Percentiles rank a stretch among this genome's conserved stretches.
Evolutionary conservation across 2,113 vertebrate species (phyloP).

Genomic region (Apteryx mantelli): DNA sequence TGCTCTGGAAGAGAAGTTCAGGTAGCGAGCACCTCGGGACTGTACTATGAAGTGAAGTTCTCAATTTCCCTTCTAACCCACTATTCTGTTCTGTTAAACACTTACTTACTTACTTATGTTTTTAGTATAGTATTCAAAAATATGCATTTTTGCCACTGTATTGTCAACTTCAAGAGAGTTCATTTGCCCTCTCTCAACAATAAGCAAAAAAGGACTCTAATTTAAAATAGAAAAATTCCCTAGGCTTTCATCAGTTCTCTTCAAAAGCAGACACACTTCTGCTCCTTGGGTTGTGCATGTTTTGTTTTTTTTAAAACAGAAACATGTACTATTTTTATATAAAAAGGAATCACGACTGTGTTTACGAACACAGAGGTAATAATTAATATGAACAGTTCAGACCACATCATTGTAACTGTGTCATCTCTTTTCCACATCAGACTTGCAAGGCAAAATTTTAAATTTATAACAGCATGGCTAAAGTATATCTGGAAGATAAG

Average conservation of each 20-base stretch:
- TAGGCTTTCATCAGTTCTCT: background rate
- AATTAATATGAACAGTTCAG: background rate
- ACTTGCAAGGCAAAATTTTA: constrained; percentile 3
- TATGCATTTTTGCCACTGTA: background rate
- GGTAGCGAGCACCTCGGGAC: background rate
- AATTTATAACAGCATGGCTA: background rate
- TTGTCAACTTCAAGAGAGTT: background rate
- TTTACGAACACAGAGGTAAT: background rate
- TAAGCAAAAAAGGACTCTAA: background rate
- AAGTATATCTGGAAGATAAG: background rate
- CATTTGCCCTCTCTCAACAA: background rate
- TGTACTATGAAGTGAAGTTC: background rate
- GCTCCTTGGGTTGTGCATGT: rapidly evolving
- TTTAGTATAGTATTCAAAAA: background rate
- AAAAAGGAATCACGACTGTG: background rate
- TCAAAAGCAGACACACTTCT: background rate
- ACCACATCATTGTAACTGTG: background rate
- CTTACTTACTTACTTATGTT: background rate
- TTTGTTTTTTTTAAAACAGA: background rate
- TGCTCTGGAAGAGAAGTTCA: background rate
- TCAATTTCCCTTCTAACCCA: background rate
- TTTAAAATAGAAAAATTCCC: background rate
- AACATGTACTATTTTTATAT: background rate
- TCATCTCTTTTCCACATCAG: constrained; percentile 32
- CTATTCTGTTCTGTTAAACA: background rate